Evolutionary conservation across 2,888 invertebrate genomes (phyloP).

Genomic region (Caenorhabditis imperialis): DNA sequence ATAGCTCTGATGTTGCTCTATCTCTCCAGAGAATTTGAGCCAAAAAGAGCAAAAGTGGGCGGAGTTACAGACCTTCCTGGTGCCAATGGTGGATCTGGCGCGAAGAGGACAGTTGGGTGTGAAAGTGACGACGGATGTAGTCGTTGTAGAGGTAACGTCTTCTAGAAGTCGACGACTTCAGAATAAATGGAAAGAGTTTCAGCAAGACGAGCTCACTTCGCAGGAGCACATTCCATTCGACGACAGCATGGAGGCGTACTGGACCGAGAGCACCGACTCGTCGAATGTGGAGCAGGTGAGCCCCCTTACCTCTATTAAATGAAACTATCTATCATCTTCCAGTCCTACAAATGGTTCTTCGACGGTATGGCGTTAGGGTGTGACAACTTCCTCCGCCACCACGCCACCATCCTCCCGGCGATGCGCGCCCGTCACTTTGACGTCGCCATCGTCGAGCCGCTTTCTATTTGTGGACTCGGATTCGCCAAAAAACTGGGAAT

Average conservation of each 20-base stretch:
- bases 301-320: background rate
- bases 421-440: conserved; percentile 36
- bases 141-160: conserved; percentile 16
- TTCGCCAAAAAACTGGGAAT: conserved; percentile 30
- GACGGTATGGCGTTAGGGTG: conserved; percentile 23
- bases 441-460: conserved; percentile 45
- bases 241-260: conserved; percentile 25
- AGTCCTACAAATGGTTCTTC: conserved; percentile 27
- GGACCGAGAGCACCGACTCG: conserved; percentile 24
- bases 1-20: no score
- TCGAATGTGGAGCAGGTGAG: conserved; percentile 18
- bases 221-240: conserved; percentile 15
- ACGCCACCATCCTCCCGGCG: conserved; percentile 1
- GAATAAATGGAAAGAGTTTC: no score
- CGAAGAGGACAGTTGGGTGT: conserved; percentile 11
- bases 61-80: conserved; percentile 39
- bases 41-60: no score
- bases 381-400: conserved; percentile 16
- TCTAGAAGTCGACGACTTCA: no score
- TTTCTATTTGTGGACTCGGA: conserved; percentile 38
- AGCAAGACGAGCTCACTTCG: background rate
- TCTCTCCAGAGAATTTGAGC: no score
- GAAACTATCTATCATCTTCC: conserved; percentile 2
- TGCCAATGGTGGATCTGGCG: conserved; percentile 25
- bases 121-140: conserved; percentile 23